Conservation (phyloP, 2,797 vertebrate genomes). For the Masticophis lateralis region DNA sequence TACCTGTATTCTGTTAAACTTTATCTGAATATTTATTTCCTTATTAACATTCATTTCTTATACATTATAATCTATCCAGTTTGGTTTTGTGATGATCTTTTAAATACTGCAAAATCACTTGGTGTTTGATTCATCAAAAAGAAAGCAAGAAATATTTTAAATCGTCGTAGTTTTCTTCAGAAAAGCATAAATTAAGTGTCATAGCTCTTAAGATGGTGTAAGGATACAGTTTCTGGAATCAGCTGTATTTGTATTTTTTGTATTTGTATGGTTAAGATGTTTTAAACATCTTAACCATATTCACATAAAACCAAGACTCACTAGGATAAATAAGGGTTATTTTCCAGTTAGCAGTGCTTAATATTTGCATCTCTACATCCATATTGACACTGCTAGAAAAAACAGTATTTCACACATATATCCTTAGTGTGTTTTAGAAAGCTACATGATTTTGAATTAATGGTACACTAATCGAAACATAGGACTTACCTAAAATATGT, state of each 20-base stretch:
- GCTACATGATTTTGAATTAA: background rate
- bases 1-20: background rate
- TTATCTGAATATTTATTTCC: background rate
- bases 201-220: too few species aligned
- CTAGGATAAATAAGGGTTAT: background rate
- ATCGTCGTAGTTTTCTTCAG: background rate
- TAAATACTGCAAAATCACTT: background rate
- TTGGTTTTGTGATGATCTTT: background rate
- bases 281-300: background rate
- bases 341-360: background rate
- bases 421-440: background rate
- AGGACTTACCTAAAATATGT: slow-evolving; percentile 91
- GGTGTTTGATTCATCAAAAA: background rate
- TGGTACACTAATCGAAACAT: background rate
- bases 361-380: background rate
- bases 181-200: background rate
- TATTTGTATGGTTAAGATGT: too few species aligned
- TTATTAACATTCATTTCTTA: background rate
- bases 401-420: background rate
- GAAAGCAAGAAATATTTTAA: background rate
- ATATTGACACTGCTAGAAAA: background rate
- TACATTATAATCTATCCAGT: background rate
- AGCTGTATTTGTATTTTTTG: background rate
- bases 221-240: background rate
- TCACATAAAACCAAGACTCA: background rate